Percentiles rank a stretch among this genome's conserved stretches.
These are phyloP conservation scores for Drosophila sproati DNA, from an alignment of 1,140 invertebrate genomes.

Conservation along the genomic window DNA sequence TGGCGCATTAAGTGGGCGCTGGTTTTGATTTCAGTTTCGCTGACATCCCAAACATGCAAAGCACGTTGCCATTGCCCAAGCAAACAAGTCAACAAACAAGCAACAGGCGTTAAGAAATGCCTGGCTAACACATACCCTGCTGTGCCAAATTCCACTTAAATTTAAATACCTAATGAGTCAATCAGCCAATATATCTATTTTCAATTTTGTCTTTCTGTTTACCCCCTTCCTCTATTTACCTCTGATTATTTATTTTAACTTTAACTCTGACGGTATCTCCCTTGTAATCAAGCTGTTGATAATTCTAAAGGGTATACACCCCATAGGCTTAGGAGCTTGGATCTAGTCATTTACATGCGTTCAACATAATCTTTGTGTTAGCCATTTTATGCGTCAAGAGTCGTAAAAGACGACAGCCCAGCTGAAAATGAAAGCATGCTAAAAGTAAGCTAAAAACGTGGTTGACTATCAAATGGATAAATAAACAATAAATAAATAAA, in stretches of 20 bases:
- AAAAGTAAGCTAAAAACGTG: not conserved
- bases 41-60: slow-evolving; percentile 54
- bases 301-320: not conserved
- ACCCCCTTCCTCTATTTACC: no score
- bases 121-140: slow-evolving; percentile 5
- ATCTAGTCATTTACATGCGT: not conserved
- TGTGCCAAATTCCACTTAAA: not conserved
- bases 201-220: not conserved
- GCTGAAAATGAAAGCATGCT: not conserved
- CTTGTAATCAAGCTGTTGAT: no score
- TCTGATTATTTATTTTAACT: not conserved
- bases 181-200: not conserved
- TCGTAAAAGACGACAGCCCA: not conserved
- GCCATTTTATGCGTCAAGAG: slow-evolving; percentile 7
- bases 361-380: slow-evolving; percentile 1
- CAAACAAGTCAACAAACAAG: not conserved
- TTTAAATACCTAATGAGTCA: no score
- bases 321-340: not conserved
- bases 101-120: not conserved
- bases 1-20: slow-evolving; percentile 70
- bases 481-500: no score
- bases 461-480: no score
- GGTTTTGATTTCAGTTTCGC: slow-evolving; percentile 40
- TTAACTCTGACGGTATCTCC: no score
- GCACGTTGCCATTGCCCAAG: slow-evolving; percentile 46